Evolutionary conservation across 2,113 vertebrate species (phyloP).

Genomic region (Corythoichthys intestinalis): DNA sequence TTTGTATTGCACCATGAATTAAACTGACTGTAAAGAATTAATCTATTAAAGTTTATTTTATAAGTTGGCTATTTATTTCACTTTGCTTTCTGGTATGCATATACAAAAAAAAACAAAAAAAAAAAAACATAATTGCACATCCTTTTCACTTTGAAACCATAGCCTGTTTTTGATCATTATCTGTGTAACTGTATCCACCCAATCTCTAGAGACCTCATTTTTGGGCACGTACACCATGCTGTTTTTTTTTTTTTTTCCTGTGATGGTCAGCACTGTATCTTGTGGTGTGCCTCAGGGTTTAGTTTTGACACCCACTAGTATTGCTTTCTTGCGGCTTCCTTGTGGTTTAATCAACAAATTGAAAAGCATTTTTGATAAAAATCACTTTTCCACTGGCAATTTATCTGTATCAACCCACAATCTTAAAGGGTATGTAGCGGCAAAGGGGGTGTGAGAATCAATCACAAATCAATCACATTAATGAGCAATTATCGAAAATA

Average conservation of each 20-base stretch:
- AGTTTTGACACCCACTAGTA: neutral
- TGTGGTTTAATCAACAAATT: neutral
- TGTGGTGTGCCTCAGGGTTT: neutral
- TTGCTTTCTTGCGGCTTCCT: neutral
- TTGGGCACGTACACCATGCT: neutral
- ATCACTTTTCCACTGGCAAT: neutral
- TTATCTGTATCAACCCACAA: neutral
- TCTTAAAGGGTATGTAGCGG: no score
- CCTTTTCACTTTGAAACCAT: neutral
- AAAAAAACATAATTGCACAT: neutral
- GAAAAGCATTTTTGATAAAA: neutral
- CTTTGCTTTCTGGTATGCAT: neutral
- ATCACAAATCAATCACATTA: no score
- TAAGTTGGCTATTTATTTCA: neutral
- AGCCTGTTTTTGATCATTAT: neutral
- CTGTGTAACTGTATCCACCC: neutral
- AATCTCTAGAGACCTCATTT: no score
- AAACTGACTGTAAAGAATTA: conserved; percentile 17
- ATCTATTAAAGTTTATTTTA: conserved; percentile 31
- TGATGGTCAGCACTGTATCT: neutral
- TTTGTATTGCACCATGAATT: neutral
- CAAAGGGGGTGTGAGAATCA: no score
- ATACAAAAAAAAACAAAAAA: no score
- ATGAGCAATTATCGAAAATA: no score
- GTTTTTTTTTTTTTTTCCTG: neutral